A percentile compares a stretch with the other conserved stretches of the same genome.
phyloP scores from a whole-genome alignment of 2,113 vertebrate genomes.

The Phycodurus eques region DNA sequence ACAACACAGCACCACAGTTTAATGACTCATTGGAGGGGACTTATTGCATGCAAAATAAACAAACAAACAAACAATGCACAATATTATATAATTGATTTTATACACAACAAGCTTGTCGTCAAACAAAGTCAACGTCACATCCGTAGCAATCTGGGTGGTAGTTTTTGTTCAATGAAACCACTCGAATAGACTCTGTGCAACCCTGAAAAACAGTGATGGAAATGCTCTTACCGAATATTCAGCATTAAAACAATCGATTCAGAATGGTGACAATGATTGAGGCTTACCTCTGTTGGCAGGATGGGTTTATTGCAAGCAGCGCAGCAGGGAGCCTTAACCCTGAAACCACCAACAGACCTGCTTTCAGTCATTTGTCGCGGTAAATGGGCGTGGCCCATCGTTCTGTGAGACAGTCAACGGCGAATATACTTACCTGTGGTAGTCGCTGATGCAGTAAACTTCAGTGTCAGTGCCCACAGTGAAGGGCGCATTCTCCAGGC shows the following conservation, averaged over 20 bases:
- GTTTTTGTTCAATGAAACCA: slow-evolving; percentile 84
- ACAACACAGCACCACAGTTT: not conserved
- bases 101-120: not conserved
- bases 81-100: not conserved
- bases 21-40: not conserved
- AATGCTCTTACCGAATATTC: not conserved
- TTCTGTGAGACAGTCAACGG: not conserved
- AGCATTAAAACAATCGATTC: not conserved
- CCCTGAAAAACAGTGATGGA: slow-evolving; percentile 70
- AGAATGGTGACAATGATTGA: not conserved
- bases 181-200: slow-evolving; percentile 83
- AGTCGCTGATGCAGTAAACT: slow-evolving; percentile 91
- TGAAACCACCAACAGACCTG: slow-evolving; percentile 44
- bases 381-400: not conserved
- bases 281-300: slow-evolving; percentile 54
- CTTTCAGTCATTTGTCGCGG: slow-evolving; percentile 7
- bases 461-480: slow-evolving; percentile 83
- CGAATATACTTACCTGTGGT: slow-evolving; percentile 77
- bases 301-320: slow-evolving; percentile 52
- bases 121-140: slow-evolving; percentile 75
- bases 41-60: slow-evolving; percentile 6
- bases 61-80: not conserved
- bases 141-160: slow-evolving; percentile 86
- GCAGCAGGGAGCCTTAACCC: slow-evolving; percentile 53
- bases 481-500: slow-evolving; percentile 85